Conservation (phyloP, 2,113 vertebrate genomes). For the Oxyruncus cristatus region DNA sequence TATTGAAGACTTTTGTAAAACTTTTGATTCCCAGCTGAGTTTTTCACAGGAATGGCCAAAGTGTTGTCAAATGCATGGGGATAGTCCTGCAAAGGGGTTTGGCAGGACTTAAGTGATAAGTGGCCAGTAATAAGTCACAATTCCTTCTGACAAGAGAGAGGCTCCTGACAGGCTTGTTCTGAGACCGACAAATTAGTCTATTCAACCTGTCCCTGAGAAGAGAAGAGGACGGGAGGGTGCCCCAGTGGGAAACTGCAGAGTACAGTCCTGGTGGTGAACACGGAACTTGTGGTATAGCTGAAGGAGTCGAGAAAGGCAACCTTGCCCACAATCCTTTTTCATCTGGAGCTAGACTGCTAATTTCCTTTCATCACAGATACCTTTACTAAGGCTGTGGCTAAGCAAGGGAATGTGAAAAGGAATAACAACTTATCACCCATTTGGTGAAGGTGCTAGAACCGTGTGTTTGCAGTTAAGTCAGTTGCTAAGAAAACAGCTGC, state of each 20-base stretch:
- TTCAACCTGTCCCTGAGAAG: not conserved
- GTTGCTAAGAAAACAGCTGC: not conserved
- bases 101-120: not conserved
- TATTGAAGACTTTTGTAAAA: not conserved
- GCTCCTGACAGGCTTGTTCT: not conserved
- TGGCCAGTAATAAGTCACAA: not conserved
- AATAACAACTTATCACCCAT: not conserved
- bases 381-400: not conserved
- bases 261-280: not conserved
- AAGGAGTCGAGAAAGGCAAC: not conserved
- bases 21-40: not conserved
- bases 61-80: not conserved
- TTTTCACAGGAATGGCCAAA: not conserved
- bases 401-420: not conserved
- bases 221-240: not conserved
- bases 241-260: not conserved
- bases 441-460: not conserved
- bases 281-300: not conserved
- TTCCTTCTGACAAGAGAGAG: not conserved
- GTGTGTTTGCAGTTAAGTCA: not conserved
- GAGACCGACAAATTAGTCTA: not conserved
- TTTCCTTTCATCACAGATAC: not conserved
- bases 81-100: not conserved
- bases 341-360: not conserved
- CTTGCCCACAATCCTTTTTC: not conserved